Evolutionary conservation across 2,113 vertebrate genomes (phyloP), one percentile per base, ranked within the genome.

Genomic region (Chiloscyllium plagiosum): DNA sequence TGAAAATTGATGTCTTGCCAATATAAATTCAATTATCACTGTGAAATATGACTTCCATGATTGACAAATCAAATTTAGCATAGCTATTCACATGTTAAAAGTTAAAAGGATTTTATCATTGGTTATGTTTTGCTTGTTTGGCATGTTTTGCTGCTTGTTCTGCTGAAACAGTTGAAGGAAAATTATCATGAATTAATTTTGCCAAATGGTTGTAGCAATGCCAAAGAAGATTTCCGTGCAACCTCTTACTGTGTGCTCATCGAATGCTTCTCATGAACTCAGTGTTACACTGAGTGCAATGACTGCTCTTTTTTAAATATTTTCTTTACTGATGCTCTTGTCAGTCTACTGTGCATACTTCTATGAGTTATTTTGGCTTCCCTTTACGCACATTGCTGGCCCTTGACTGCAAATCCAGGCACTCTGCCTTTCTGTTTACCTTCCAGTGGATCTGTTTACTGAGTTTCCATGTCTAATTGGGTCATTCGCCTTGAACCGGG

Each of bases 401-500:
- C 68, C 47, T 26, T 72, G 10, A 72, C 37, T 72, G 1, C 2
- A 95, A 95, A 72, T 72, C 94, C 52, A 89, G 87, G 87, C 87
- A 89, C 52, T 90, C 87, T 90, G 12, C 13, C 68, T 42, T 70
- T 72, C 42, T 95, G 68, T 95, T 72, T 95, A 70, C n/a, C 68
- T 72, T 95, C 24, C 69, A 95, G 22, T 69, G 26, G 66, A 94
- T 94, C n/a, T 94, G 92, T 94, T 94, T 94, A 69, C 92, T 29
- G 69, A 95, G 68, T 52, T 47, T 70, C 69, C n/a, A 95, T 52
- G 13, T 95, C 94, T 76, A 29, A 76, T 37, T 76, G 24, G 69
- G 68, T 95, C 94, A 95, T 95, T 95, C 94, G 29, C 68, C 94
- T 95, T 95, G 52, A 72, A 95, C 42, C 94, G 52, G 94, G 33